These are phyloP conservation scores for Tribolium castaneum DNA, from an alignment of 1,140 invertebrate species.

Conservation along the genomic window DNA sequence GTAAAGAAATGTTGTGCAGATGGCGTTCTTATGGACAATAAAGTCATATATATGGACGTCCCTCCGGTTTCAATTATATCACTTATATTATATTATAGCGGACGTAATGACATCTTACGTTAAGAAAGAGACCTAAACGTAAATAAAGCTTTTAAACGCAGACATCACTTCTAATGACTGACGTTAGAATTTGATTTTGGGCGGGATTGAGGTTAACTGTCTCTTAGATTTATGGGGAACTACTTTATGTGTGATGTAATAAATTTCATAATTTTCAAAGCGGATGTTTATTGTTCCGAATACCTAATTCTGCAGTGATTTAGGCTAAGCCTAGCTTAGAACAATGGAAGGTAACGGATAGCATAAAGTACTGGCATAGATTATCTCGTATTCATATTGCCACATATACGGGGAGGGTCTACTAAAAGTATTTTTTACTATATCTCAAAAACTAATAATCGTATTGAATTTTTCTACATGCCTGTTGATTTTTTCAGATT, in stretches of 20 bases:
- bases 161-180: background rate
- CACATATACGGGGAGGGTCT: too few species aligned
- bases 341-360: conserved; percentile 16
- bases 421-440: too few species aligned
- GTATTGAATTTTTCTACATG: too few species aligned
- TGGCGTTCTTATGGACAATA: conserved; percentile 11
- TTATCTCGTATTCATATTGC: background rate
- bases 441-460: too few species aligned
- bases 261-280: conserved; percentile 25
- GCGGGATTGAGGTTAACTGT: background rate
- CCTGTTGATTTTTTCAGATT: too few species aligned
- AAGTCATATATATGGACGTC: conserved; percentile 5
- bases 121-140: background rate
- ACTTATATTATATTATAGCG: conserved; percentile 1
- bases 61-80: conserved; percentile 22
- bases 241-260: conserved; percentile 10
- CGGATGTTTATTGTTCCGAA: conserved; percentile 32
- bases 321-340: conserved; percentile 14
- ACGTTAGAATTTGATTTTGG: background rate
- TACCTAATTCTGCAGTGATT: conserved; percentile 13
- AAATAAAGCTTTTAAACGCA: conserved; percentile 13
- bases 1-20: conserved; percentile 29
- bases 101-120: conserved; percentile 2
- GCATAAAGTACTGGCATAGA: conserved; percentile 3
- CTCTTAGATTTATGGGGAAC: conserved; percentile 20